Conservation (phyloP, 2,888 invertebrate species). For the Anagyrus pseudococci region DNA sequence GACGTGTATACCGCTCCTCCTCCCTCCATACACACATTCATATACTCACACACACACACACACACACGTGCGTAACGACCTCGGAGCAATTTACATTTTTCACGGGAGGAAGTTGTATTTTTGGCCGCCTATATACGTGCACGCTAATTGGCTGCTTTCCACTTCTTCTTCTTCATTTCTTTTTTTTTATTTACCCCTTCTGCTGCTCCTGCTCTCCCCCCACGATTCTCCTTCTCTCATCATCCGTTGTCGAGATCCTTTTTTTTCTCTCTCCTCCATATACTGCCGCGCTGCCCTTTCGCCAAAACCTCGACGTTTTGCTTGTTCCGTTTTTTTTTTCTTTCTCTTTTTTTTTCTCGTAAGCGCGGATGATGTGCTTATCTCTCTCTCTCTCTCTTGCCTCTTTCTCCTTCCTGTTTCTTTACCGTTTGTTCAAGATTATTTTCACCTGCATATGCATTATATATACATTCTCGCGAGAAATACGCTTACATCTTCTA, state of each 20-base stretch:
- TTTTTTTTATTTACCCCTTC: neutral
- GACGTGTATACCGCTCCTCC: neutral
- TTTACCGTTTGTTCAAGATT: no score
- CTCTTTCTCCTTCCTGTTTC: no score
- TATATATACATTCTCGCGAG: no score
- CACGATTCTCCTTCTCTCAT: neutral
- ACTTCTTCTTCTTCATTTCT: no score
- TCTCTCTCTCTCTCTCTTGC: no score
- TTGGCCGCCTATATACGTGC: conserved; percentile 31
- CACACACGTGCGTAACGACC: neutral
- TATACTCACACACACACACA: no score
- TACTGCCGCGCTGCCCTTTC: conserved; percentile 11
- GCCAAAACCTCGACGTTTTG: no score
- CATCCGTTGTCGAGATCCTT: conserved; percentile 5
- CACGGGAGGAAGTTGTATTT: conserved; percentile 27
- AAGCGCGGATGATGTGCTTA: no score
- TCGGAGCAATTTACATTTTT: conserved; percentile 30
- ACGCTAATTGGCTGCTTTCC: no score
- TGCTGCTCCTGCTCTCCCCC: neutral
- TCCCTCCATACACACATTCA: no score
- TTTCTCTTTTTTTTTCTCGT: neutral
- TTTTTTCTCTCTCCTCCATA: conserved; percentile 19
- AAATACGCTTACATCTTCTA: no score
- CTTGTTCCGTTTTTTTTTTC: conserved; percentile 16
- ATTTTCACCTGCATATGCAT: no score